Evolutionary conservation across 2,113 vertebrate species (phyloP).

Genomic region (Daubentonia madagascariensis): DNA sequence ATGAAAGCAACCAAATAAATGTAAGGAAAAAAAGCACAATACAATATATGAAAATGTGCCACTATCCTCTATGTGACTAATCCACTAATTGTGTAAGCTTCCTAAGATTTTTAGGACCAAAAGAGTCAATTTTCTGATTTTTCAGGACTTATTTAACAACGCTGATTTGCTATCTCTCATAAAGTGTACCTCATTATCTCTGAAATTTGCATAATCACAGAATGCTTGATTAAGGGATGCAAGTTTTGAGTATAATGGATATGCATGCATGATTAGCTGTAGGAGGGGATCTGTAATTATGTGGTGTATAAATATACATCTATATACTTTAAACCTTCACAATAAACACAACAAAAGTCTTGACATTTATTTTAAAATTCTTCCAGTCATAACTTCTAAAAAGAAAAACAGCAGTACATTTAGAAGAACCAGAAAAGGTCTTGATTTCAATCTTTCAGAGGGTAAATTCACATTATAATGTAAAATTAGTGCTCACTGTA

Average conservation of each 20-base stretch:
- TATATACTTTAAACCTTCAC: constrained; percentile 50
- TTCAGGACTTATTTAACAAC: constrained; percentile 48
- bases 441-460: neutral
- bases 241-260: constrained; percentile 49
- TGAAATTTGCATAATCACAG: constrained; percentile 57
- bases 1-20: neutral
- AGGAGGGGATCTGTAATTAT: constrained; percentile 62
- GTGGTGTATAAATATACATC: constrained; percentile 57
- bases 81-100: constrained; percentile 14
- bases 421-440: neutral
- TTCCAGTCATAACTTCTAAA: neutral
- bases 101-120: constrained; percentile 9
- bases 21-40: constrained; percentile 1
- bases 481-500: neutral
- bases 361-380: constrained; percentile 27
- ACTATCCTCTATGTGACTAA: neutral
- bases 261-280: constrained; percentile 28
- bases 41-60: neutral
- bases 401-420: neutral
- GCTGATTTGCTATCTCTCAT: constrained; percentile 56
- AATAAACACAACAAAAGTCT: constrained; percentile 37
- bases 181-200: constrained; percentile 57
- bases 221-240: constrained; percentile 69
- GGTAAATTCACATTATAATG: neutral
- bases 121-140: constrained; percentile 45